phyloP scores from a whole-genome alignment of 2,888 invertebrate genomes.

The Salpingus planirostris region DNA sequence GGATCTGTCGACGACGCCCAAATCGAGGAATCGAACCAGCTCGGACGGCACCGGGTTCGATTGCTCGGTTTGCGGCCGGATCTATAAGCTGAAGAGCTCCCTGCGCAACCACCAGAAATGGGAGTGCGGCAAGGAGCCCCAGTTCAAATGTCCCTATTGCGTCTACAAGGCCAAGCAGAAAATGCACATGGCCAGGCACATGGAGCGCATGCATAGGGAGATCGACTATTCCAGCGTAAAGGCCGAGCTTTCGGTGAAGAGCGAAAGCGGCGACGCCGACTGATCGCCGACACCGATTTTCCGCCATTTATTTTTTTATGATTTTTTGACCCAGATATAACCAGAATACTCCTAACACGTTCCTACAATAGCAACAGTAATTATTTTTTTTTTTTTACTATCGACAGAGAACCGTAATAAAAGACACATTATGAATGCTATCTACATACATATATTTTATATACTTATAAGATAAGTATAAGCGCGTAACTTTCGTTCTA shows the following conservation, averaged over 20 bases:
- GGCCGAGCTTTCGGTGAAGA: constrained; percentile 28
- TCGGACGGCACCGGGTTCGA: constrained; percentile 48
- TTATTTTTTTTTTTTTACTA: too few relatives aligned
- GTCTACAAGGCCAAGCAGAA: constrained; percentile 77
- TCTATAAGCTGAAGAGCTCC: constrained; percentile 80
- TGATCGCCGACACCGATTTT: constrained; percentile 1
- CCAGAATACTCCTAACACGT: constrained; percentile 15
- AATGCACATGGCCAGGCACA: constrained; percentile 75
- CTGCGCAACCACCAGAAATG: constrained; percentile 76
- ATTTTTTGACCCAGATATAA: too few relatives aligned
- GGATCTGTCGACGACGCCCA: constrained; percentile 15
- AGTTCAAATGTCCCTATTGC: constrained; percentile 75
- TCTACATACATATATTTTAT: too few relatives aligned
- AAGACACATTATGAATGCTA: too few relatives aligned
- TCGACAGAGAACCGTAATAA: too few relatives aligned
- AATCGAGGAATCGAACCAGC: constrained; percentile 17
- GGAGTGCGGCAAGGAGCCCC: constrained; percentile 80
- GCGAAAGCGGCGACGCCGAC: constrained; percentile 19
- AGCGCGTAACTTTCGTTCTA: too few relatives aligned
- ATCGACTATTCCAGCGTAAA: constrained; percentile 37
- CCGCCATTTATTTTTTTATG: too few relatives aligned
- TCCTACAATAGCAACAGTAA: constrained; percentile 8
- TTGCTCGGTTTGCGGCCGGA: constrained; percentile 74
- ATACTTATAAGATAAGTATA: too few relatives aligned
- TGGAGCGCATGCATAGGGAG: constrained; percentile 70